phyloP scores from a whole-genome alignment of 2,113 vertebrate species.

The Raphicerus campestris region DNA sequence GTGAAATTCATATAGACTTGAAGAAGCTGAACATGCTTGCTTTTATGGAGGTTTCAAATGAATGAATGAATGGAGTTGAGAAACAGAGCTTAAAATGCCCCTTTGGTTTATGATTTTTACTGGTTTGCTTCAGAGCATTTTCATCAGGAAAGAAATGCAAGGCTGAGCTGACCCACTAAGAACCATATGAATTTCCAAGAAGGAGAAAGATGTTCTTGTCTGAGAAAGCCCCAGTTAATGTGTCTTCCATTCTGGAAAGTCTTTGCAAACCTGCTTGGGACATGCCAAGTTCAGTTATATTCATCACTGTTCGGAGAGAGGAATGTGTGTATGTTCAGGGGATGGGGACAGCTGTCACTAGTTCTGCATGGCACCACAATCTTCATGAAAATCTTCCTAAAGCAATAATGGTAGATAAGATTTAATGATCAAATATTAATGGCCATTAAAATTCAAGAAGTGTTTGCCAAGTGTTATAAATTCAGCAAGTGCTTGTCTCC shows the following conservation, averaged over 20 bases:
- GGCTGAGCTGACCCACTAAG: not conserved
- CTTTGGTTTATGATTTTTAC: not conserved
- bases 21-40: not conserved
- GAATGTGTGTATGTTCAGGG: not conserved
- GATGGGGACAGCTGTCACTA: not conserved
- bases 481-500: not conserved
- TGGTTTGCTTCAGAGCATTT: not conserved
- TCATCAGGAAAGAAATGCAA: not conserved
- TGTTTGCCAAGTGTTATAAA: not conserved
- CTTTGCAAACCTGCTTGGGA: not conserved
- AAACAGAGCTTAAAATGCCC: not conserved
- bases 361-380: not conserved
- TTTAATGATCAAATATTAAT: not conserved
- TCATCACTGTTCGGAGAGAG: not conserved
- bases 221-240: not conserved
- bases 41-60: not conserved
- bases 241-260: conserved; percentile 32
- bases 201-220: not conserved
- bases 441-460: not conserved
- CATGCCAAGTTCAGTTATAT: not conserved
- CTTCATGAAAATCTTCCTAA: not conserved
- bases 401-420: not conserved
- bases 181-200: not conserved
- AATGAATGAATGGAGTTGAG: not conserved
- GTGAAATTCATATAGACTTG: not conserved